Percentiles rank a stretch among this genome's conserved stretches.
These are phyloP conservation scores for Polypterus bichir DNA, from an alignment of 2,113 vertebrate species.

Conservation along the genomic window DNA sequence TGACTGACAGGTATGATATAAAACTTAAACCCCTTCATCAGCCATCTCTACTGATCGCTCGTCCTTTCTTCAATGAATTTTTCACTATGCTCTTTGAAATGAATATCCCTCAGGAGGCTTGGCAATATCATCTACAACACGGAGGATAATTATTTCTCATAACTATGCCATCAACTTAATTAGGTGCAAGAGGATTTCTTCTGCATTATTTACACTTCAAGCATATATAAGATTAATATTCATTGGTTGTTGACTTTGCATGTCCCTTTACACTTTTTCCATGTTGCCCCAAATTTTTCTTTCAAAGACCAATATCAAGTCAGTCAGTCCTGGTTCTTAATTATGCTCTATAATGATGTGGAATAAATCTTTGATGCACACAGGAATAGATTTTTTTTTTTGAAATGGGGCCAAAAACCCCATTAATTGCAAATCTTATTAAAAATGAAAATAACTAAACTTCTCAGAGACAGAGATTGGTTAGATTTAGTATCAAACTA, in stretches of 20 bases:
- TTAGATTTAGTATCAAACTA: too few relatives aligned
- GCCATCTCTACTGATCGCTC: conserved; percentile 15
- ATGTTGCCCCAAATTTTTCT: not conserved
- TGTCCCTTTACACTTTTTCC: conserved; percentile 20
- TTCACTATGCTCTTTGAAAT: conserved; percentile 38
- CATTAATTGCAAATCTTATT: too few relatives aligned
- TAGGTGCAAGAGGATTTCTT: conserved; percentile 42
- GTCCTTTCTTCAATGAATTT: conserved; percentile 27
- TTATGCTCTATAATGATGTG: not conserved
- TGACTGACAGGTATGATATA: conserved; percentile 21
- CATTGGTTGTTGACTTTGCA: conserved; percentile 47
- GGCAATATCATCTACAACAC: conserved; percentile 33
- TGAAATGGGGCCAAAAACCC: not conserved
- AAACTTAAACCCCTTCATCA: conserved; percentile 12
- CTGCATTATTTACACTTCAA: conserved; percentile 59
- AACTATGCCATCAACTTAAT: conserved; percentile 43
- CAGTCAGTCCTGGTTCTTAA: not conserved
- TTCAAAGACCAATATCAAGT: conserved; percentile 1
- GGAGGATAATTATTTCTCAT: conserved; percentile 45
- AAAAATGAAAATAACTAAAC: too few relatives aligned
- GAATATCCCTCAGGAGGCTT: conserved; percentile 18
- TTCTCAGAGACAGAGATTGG: too few relatives aligned
- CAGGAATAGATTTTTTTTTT: conserved; percentile 1
- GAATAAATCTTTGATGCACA: conserved; percentile 2
- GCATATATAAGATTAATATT: conserved; percentile 49